A percentile compares a stretch with the other conserved stretches of the same genome.
phyloP scores from a whole-genome alignment of 2,888 invertebrate species.

The Merodon equestris region DNA sequence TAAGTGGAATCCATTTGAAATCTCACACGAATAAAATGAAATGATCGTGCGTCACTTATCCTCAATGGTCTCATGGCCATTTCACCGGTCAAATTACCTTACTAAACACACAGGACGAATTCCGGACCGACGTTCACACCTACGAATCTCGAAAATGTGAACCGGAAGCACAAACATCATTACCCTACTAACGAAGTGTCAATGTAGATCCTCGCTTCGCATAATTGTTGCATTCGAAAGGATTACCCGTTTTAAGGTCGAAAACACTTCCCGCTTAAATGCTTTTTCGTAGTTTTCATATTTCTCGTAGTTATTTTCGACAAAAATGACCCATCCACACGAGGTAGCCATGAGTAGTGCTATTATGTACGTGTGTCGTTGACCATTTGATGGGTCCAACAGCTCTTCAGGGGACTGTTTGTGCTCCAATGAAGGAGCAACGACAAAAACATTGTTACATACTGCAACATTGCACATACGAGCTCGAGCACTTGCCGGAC shows the following conservation, averaged over 20 bases:
- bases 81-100: too few species aligned
- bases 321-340: neutral
- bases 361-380: conserved; percentile 26
- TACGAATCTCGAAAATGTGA: neutral
- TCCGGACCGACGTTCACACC: too few species aligned
- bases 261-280: neutral
- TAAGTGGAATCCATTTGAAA: too few species aligned
- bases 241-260: too few species aligned
- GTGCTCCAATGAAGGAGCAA: conserved; percentile 21
- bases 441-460: conserved; percentile 33
- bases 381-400: conserved; percentile 59
- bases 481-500: conserved; percentile 3
- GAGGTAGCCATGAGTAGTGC: neutral
- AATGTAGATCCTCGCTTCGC: neutral
- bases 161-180: neutral
- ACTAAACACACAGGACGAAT: too few species aligned
- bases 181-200: conserved; percentile 1
- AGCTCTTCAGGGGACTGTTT: conserved; percentile 42
- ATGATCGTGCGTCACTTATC: too few species aligned
- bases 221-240: neutral
- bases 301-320: neutral
- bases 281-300: neutral
- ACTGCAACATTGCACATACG: neutral
- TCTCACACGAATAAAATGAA: too few species aligned
- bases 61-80: too few species aligned